Conservation (phyloP, 2,888 invertebrate genomes). For the Dicyrtoma fusca region DNA sequence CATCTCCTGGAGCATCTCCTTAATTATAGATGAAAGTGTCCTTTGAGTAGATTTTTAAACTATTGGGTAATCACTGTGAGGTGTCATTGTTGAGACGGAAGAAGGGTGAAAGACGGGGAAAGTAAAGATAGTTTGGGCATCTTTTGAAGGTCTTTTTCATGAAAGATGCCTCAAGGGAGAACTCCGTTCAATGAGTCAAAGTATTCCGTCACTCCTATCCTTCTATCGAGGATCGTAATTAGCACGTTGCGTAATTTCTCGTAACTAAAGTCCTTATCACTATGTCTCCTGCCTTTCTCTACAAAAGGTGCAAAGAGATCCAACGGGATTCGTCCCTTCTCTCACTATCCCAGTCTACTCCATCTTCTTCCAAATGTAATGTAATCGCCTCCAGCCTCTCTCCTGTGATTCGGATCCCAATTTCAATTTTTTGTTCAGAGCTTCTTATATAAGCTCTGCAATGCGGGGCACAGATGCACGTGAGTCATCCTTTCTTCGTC, state of each 20-base stretch:
- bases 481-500: too few species aligned
- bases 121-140: conserved; percentile 32
- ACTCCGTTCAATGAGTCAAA: conserved; percentile 9
- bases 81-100: too few species aligned
- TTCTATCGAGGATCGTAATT: conserved; percentile 24
- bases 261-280: conserved; percentile 3
- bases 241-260: conserved; percentile 30
- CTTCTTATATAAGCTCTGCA: background rate
- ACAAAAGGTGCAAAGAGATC: background rate
- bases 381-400: background rate
- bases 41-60: too few species aligned
- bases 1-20: too few species aligned
- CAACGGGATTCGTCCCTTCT: background rate
- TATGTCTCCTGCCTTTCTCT: background rate
- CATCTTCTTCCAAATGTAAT: too few species aligned
- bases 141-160: conserved; percentile 27
- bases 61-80: too few species aligned
- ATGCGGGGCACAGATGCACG: background rate
- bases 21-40: too few species aligned
- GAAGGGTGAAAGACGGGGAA: background rate
- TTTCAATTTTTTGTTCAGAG: background rate
- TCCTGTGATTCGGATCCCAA: background rate
- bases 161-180: conserved; percentile 22
- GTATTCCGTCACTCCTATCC: background rate
- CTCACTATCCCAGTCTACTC: background rate